phyloP scores from a whole-genome alignment of 2,888 invertebrate species.

The Emesis furor region DNA sequence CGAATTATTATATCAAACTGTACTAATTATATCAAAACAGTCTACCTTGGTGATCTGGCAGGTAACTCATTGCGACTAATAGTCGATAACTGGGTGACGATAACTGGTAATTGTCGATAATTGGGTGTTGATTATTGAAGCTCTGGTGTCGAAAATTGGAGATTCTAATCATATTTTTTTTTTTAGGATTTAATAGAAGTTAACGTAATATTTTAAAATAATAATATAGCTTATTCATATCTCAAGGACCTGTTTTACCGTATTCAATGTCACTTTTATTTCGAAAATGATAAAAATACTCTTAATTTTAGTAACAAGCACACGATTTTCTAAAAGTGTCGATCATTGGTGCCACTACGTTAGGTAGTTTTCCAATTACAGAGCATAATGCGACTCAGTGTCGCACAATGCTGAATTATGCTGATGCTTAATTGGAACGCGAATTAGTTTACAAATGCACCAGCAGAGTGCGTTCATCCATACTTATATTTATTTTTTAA shows the following conservation, averaged over 20 bases:
- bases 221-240: constrained; percentile 16
- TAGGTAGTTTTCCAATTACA: no score
- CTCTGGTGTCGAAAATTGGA: constrained; percentile 4
- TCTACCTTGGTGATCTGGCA: constrained; percentile 16
- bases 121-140: constrained; percentile 2
- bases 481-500: no score
- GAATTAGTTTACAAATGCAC: no score
- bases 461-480: no score
- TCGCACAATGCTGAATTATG: no score
- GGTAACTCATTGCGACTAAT: constrained; percentile 21
- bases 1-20: constrained; percentile 7
- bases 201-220: constrained; percentile 21
- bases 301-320: constrained; percentile 17
- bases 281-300: constrained; percentile 22
- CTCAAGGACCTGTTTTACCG: constrained; percentile 14
- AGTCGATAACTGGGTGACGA: constrained; percentile 28
- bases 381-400: no score
- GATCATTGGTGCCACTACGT: constrained; percentile 24
- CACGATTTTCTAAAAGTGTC: constrained; percentile 24
- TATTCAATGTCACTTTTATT: constrained; percentile 24
- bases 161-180: constrained; percentile 2
- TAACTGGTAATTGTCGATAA: constrained; percentile 24
- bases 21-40: constrained; percentile 3
- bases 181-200: constrained; percentile 7
- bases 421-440: no score